Base-by-base conservation (phyloP, 2,888 invertebrate genomes). In the Pterobdella sp. region DNA sequence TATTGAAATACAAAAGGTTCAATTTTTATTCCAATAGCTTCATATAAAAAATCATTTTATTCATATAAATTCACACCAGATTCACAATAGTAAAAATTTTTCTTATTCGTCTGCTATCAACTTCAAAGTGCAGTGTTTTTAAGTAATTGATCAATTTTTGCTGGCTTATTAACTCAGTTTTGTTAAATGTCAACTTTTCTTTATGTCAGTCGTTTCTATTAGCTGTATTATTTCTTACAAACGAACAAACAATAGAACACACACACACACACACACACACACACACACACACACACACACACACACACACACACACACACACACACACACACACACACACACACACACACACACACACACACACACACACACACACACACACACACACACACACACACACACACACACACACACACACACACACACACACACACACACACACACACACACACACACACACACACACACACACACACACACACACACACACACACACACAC, bases 201-300 rank as follows among this genome's bases (percentile, higher is more conserved):
- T n/a, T n/a, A n/a, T n/a, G n/a, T n/a, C n/a, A n/a, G n/a, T n/a
- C n/a, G n/a, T n/a, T n/a, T n/a, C n/a, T n/a, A n/a, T n/a, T n/a
- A n/a, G n/a, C n/a, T n/a, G n/a, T n/a, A n/a, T 49, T 49, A 49
- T 18, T 22, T 49, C 52, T 49, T 18, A 42, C 42, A 42, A 7
- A 42, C 42, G 18, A 7, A 18, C 42, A 42, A 7, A 18, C 42
- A 42, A 7, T 7, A 7, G 18, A 7, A 18, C 42, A 42, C 42
- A 18, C 42, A 42, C 42, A 18, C 42, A 42, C 42, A 42, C 42
- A 42, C 42, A 42, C 42, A 42, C 42, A 42, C 42, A 42, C 42
- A 42, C 42, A 42, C 42, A 42, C 42, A 42, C 42, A 42, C 42
- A 42, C 42, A 42, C 42, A 42, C 42, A 42, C 42, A 42, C 42